These are phyloP conservation scores for Sinotaia quadrata DNA, from an alignment of 2,888 invertebrate species.

Conservation along the genomic window DNA sequence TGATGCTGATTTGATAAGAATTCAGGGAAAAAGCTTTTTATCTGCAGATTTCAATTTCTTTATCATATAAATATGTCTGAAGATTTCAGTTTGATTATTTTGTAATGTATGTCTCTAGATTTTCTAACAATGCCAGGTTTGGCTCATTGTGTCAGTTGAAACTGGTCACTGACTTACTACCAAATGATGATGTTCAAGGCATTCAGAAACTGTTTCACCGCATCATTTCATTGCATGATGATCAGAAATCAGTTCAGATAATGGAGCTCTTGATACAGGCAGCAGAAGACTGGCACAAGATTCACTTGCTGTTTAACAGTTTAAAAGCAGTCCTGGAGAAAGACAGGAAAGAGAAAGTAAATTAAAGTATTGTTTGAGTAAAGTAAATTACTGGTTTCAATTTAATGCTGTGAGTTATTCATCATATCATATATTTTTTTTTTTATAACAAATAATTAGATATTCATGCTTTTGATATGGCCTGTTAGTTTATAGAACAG, in stretches of 20 bases:
- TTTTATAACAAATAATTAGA: background rate
- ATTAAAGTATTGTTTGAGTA: background rate
- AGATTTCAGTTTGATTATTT: background rate
- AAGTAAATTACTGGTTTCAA: background rate
- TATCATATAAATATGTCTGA: background rate
- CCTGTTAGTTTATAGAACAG: too few relatives aligned
- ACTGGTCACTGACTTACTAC: background rate
- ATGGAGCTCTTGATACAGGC: background rate
- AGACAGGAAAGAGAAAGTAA: background rate
- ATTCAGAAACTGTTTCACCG: background rate
- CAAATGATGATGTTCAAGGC: constrained; percentile 6
- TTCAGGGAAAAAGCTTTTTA: too few relatives aligned
- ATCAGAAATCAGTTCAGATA: background rate
- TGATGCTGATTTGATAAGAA: too few relatives aligned
- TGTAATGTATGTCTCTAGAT: background rate
- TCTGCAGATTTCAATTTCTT: constrained; percentile 6
- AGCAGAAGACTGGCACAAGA: background rate
- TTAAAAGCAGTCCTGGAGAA: background rate
- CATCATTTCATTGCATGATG: too few relatives aligned
- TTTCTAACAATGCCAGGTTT: constrained; percentile 1
- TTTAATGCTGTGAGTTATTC: background rate
- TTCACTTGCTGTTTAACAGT: background rate
- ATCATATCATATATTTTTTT: background rate
- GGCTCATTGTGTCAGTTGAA: background rate
- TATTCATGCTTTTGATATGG: too few relatives aligned